Base-by-base conservation (phyloP, 2,888 invertebrate species). In the Bruchidius siliquastri region DNA sequence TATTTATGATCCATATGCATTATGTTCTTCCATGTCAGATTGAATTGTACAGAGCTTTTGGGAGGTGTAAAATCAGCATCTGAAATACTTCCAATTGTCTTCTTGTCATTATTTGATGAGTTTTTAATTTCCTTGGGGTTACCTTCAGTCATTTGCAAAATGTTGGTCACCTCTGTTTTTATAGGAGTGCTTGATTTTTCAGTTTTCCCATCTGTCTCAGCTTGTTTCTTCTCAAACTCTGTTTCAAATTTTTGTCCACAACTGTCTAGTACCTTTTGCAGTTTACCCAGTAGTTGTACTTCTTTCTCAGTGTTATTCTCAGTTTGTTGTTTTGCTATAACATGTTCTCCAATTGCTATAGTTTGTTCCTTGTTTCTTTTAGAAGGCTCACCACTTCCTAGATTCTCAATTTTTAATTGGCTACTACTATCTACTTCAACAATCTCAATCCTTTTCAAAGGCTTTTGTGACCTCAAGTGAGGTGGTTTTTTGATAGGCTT, bases 31-130 rank as follows among this genome's bases (percentile, higher is more conserved):
- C 93, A 93, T 71, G 88, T 88, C 0, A 87, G 79, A 83, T 90
- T 87, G 83, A 93, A 93, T 80, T 92, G 92, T 10, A 93, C 90
- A 72, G 91, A 90, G 74, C 89, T 91, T 73, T 87, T 88, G 0
- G 93, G 93, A 4, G 88, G 79, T 18, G 84, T 78, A 22, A 88
- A 86, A 49, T 87, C 73, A 75, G 81, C 76, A 66, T 74, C 69
- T 20, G 68, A 67, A 69, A 74, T 73, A 68, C 72, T 81, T 73
- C 76, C 75, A 72, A 75, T 76, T 68, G 70, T 71, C 67, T 74
- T 75, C 74, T 74, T 75, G 68, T 72, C 73, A 49, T 69, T 73
- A 68, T 80, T 79, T 67, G 77, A 79, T 20, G 74, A 77, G 69
- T 77, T 77, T 69, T 79, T 77, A 10, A 73, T 66, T 30, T 76